These are phyloP conservation scores for Chironomus striatipennis DNA, from an alignment of 1,140 invertebrate genomes.

Conservation along the genomic window DNA sequence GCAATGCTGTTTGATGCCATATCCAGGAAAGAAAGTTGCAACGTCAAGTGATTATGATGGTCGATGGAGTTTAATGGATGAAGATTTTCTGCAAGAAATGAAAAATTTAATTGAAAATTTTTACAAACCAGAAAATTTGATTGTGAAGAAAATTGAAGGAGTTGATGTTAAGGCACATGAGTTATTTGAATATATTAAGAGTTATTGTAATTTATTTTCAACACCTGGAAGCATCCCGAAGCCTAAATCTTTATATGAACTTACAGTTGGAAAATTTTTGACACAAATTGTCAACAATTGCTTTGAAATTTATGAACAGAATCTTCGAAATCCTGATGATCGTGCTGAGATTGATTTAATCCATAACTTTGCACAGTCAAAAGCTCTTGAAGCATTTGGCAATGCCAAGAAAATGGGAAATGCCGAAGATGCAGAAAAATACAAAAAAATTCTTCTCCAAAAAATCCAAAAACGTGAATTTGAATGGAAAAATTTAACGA, in stretches of 20 bases:
- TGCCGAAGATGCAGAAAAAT: neutral
- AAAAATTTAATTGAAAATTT: neutral
- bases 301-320: neutral
- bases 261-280: neutral
- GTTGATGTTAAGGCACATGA: neutral
- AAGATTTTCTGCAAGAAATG: neutral
- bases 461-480: neutral
- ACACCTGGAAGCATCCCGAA: neutral
- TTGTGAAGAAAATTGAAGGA: neutral
- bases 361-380: neutral
- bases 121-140: neutral
- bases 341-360: neutral
- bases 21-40: neutral
- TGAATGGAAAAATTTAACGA: neutral
- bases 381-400: neutral
- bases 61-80: constrained; percentile 30
- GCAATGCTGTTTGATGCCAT: neutral
- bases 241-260: neutral
- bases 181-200: neutral
- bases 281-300: neutral
- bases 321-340: neutral
- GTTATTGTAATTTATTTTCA: neutral
- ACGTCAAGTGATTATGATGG: constrained; percentile 32
- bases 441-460: neutral
- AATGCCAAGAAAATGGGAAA: neutral